These are phyloP conservation scores for Trichechus manatus DNA, from an alignment of 2,113 vertebrate species.

Conservation along the genomic window DNA sequence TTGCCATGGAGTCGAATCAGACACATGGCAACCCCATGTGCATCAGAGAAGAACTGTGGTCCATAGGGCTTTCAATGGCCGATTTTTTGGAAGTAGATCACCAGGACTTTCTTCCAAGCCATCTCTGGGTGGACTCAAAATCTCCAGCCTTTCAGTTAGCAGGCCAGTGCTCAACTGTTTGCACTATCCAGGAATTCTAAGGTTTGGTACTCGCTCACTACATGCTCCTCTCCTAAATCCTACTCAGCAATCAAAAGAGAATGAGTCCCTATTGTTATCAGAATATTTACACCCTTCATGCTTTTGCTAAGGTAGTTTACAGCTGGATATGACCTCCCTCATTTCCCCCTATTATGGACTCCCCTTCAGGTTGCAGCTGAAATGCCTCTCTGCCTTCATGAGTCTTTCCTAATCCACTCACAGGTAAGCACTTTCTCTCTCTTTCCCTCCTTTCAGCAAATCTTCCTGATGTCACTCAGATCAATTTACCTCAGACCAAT, in stretches of 20 bases:
- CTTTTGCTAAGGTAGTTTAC: too few relatives aligned
- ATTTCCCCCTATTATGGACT: rapidly evolving
- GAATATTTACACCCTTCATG: rapidly evolving
- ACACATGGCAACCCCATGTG: neutral
- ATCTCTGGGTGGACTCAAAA: too few relatives aligned
- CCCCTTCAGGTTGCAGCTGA: rapidly evolving
- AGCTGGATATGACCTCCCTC: neutral
- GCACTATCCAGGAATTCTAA: neutral
- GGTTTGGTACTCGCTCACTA: rapidly evolving
- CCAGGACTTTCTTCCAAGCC: neutral
- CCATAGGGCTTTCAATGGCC: neutral
- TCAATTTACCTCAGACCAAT: constrained; percentile 43
- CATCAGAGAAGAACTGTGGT: neutral
- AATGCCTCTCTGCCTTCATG: rapidly evolving
- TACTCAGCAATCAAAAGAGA: neutral
- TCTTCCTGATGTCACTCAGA: neutral
- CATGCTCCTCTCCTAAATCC: neutral
- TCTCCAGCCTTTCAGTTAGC: too few relatives aligned
- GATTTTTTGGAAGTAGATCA: neutral
- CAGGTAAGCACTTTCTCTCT: neutral
- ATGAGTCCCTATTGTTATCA: rapidly evolving
- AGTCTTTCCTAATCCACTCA: neutral
- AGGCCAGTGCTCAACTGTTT: neutral
- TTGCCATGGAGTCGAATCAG: neutral
- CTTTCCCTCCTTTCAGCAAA: neutral